These are phyloP conservation scores for Poecilia velifera DNA, from an alignment of 2,797 vertebrate genomes.

Conservation along the genomic window DNA sequence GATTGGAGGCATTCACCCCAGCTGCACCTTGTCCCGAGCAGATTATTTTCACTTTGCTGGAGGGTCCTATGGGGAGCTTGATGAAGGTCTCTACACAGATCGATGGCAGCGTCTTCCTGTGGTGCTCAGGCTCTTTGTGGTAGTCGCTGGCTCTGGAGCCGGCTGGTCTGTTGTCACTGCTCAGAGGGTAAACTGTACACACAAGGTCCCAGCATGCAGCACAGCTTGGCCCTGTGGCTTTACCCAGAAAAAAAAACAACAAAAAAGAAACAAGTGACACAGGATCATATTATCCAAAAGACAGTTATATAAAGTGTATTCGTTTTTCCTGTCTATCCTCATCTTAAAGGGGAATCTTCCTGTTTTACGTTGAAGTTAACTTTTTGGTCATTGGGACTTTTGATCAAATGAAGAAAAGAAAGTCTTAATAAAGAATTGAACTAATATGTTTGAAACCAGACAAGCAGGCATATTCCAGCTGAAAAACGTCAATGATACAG, in stretches of 20 bases:
- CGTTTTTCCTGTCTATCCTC: not conserved
- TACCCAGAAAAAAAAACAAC: constrained; percentile 13
- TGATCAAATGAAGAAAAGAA: not conserved
- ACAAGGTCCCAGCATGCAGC: constrained; percentile 22
- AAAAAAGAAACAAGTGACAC: not conserved
- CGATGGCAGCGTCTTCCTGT: constrained; percentile 63
- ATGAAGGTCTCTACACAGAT: constrained; percentile 65
- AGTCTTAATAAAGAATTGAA: not conserved
- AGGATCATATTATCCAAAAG: constrained; percentile 6
- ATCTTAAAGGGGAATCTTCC: not conserved
- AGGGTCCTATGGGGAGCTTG: constrained; percentile 57
- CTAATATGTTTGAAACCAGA: not conserved
- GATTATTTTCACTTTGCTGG: constrained; percentile 64
- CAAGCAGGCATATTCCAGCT: not conserved
- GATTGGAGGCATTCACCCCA: constrained; percentile 42
- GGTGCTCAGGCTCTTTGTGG: constrained; percentile 61
- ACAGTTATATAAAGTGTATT: not conserved
- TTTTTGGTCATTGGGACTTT: not conserved
- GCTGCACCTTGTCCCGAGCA: constrained; percentile 53
- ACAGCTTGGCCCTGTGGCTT: constrained; percentile 17
- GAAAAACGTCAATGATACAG: not conserved
- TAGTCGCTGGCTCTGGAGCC: constrained; percentile 49
- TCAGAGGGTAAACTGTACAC: constrained; percentile 47
- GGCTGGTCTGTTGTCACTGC: constrained; percentile 48
- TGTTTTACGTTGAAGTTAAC: not conserved